phyloP scores from a whole-genome alignment of 2,113 vertebrate species.

The Actinemys pallida region DNA sequence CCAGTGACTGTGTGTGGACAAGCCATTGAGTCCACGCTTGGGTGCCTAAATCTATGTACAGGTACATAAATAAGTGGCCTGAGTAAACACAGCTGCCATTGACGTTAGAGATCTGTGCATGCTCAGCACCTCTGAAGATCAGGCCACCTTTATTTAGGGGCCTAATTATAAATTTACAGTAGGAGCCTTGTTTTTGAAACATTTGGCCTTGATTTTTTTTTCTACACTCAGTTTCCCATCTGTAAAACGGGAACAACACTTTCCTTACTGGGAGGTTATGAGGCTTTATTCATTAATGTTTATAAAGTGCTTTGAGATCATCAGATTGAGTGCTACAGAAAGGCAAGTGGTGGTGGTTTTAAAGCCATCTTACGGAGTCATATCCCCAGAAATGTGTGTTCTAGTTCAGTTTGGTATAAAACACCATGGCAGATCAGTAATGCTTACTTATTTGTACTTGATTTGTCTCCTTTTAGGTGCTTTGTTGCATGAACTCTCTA shows the following conservation, averaged over 20 bases:
- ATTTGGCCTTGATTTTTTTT: neutral
- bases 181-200: neutral
- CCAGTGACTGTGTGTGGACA: neutral
- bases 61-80: neutral
- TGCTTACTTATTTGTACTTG: neutral
- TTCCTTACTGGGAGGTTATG: neutral
- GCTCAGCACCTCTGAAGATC: neutral
- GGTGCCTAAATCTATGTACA: neutral
- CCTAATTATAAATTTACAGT: neutral
- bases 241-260: neutral
- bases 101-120: neutral
- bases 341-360: neutral
- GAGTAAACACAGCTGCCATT: neutral
- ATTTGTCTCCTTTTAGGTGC: constrained; percentile 80
- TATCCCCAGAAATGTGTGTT: too few relatives aligned
- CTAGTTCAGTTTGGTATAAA: neutral
- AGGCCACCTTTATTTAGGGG: neutral
- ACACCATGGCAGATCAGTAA: neutral
- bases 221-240: neutral
- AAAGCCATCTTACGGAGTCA: neutral
- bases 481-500: constrained; percentile 94
- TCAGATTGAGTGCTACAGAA: neutral
- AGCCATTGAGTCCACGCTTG: neutral
- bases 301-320: neutral
- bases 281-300: neutral